Conservation (phyloP, 2,797 vertebrate species). For the Notolepis coatsorum region DNA sequence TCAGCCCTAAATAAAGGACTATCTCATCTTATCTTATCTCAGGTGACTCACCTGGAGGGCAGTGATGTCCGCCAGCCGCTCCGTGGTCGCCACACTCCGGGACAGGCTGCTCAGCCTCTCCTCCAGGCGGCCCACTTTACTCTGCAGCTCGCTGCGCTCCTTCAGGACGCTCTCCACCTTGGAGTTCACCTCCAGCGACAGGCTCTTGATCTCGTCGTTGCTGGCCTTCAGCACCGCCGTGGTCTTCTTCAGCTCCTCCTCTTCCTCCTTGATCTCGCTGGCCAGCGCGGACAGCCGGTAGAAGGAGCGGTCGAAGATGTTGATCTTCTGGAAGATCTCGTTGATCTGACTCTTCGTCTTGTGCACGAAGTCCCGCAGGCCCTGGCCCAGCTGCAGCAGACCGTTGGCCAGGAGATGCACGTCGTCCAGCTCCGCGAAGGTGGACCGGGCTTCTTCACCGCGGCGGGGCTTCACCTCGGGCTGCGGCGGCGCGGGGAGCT, state of each 20-base stretch:
- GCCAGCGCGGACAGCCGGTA: conserved; percentile 87
- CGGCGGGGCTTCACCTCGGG: neutral
- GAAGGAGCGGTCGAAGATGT: conserved; percentile 90
- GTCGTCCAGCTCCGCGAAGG: conserved; percentile 90
- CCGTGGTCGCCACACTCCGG: conserved; percentile 65
- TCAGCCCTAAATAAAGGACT: too few species aligned
- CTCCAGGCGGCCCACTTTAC: conserved; percentile 87
- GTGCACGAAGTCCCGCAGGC: conserved; percentile 92
- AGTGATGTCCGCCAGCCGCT: conserved; percentile 83
- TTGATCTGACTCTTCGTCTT: conserved; percentile 94
- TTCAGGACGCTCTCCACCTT: conserved; percentile 89
- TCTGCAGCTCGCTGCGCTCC: conserved; percentile 86
- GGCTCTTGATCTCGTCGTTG: conserved; percentile 90
- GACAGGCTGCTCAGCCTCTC: conserved; percentile 86
- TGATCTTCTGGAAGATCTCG: conserved; percentile 92
- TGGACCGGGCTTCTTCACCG: conserved; percentile 74
- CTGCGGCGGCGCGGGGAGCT: conserved; percentile 45
- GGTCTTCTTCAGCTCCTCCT: conserved; percentile 90
- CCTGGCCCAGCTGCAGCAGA: conserved; percentile 92
- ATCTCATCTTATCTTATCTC: neutral
- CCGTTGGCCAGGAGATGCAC: conserved; percentile 90
- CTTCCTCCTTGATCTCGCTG: conserved; percentile 91
- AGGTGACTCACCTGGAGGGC: conserved; percentile 87
- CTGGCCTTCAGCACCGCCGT: conserved; percentile 86
- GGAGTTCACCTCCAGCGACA: conserved; percentile 86